Conservation (phyloP, 2,113 vertebrate species). For the Centropus bengalensis region DNA sequence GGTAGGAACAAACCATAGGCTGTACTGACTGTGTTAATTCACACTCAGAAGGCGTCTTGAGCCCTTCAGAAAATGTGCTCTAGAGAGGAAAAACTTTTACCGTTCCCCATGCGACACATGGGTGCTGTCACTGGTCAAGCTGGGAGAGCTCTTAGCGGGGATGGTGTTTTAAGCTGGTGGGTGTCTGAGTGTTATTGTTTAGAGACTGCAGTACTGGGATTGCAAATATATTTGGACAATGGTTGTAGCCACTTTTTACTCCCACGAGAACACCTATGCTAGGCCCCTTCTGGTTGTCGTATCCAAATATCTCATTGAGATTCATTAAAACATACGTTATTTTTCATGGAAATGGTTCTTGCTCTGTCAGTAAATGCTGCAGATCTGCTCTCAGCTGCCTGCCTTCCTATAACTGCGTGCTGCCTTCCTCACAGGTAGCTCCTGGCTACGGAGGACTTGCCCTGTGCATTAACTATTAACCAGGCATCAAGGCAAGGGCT, state of each 20-base stretch:
- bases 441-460: background rate
- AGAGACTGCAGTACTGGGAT: background rate
- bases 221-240: background rate
- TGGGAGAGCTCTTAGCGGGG: accelerated
- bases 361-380: background rate
- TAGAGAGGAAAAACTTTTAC: background rate
- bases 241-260: background rate
- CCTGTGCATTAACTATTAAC: constrained; percentile 30
- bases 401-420: background rate
- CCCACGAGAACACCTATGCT: background rate
- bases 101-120: background rate
- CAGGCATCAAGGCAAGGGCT: background rate
- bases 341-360: background rate
- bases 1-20: background rate
- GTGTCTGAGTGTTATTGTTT: accelerated
- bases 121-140: background rate
- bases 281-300: background rate
- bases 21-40: background rate
- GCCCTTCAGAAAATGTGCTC: background rate
- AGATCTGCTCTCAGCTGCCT: background rate
- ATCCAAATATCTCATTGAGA: background rate
- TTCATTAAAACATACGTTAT: background rate
- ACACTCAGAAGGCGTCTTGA: background rate
- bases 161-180: background rate
- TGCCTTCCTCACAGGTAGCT: background rate